phyloP scores from a whole-genome alignment of 2,113 vertebrate genomes.

The Thinocorus orbignyianus region DNA sequence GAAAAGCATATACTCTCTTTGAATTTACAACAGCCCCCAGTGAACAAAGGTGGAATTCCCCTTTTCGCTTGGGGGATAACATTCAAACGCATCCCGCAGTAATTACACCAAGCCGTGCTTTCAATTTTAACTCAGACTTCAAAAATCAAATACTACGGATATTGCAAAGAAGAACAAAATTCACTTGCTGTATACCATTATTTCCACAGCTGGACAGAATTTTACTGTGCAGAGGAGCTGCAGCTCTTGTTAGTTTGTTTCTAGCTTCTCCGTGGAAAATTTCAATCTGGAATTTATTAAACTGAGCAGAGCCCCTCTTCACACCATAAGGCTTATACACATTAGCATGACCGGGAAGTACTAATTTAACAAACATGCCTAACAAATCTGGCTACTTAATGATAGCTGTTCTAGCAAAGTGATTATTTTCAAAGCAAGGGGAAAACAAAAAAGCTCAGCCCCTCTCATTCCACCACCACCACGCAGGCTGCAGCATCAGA shows the following conservation, averaged over 20 bases:
- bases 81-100: not conserved
- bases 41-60: not conserved
- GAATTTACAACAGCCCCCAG: not conserved
- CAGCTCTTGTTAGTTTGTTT: not conserved
- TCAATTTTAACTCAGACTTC: not conserved
- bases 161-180: not conserved
- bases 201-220: not conserved
- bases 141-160: not conserved
- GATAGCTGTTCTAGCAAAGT: not conserved
- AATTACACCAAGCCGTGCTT: not conserved
- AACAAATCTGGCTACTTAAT: not conserved
- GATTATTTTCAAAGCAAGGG: not conserved
- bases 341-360: not conserved
- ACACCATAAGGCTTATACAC: not conserved
- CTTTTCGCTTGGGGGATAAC: not conserved
- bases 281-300: constrained; percentile 22
- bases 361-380: not conserved
- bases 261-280: not conserved
- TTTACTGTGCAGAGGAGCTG: not conserved
- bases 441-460: not conserved
- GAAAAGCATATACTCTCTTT: not conserved
- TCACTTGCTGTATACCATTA: not conserved
- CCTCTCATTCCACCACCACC: not conserved
- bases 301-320: not conserved
- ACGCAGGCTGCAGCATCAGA: rapidly evolving